Evolutionary conservation across 30 jellyfish, hydroid and myxozoan genomes (phyloP).

Genomic region (Sanderia malayensis): DNA sequence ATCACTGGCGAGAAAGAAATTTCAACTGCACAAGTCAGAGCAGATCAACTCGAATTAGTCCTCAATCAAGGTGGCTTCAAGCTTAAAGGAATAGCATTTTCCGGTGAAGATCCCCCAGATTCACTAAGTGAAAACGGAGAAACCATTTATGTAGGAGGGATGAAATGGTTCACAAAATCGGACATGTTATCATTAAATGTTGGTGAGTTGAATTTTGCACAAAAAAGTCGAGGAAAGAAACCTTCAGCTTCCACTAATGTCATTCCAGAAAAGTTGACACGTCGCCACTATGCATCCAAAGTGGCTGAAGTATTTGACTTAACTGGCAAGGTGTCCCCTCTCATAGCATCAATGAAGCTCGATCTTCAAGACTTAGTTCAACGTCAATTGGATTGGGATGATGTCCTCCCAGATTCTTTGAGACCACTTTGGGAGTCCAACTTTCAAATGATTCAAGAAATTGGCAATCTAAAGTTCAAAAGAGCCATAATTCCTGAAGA

Average conservation of each 20-base stretch:
- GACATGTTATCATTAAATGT: not conserved
- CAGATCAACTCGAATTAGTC: slow-evolving; percentile 22
- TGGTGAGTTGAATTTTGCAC: not conserved
- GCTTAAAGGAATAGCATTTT: not conserved
- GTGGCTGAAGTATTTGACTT: not conserved
- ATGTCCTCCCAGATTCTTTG: not conserved
- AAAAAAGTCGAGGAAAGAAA: not conserved
- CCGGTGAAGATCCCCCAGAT: slow-evolving; percentile 9
- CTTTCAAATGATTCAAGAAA: not conserved
- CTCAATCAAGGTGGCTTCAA: slow-evolving; percentile 19
- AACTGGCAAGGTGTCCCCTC: not conserved
- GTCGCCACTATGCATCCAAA: not conserved
- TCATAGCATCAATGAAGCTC: not conserved
- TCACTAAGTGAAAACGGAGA: not conserved
- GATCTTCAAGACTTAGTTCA: not conserved
- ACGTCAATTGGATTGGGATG: not conserved
- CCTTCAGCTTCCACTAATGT: not conserved
- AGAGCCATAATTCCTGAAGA: not conserved
- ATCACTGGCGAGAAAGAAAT: slow-evolving; percentile 10
- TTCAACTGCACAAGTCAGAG: slow-evolving; percentile 2
- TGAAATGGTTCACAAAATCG: not conserved
- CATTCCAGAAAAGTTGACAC: not conserved
- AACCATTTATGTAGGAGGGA: not conserved
- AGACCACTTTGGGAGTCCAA: not conserved
- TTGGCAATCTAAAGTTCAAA: not conserved